Evolutionary conservation across 2,888 invertebrate genomes (phyloP).

Genomic region (Rhagonycha fulva): DNA sequence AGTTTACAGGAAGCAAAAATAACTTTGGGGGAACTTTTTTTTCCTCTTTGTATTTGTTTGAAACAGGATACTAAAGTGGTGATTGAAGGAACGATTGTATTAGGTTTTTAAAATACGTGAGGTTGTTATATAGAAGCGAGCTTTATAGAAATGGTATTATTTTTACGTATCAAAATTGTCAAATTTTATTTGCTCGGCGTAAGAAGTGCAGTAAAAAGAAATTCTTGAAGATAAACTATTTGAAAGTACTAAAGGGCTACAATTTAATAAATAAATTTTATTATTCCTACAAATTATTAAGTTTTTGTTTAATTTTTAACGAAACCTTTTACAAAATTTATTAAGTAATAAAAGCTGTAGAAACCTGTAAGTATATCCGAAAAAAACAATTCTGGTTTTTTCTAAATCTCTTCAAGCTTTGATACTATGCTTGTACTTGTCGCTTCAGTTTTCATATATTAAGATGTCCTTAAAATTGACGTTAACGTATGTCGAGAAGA

Average conservation of each 20-base stretch:
- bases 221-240: background rate
- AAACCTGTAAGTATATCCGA: constrained; percentile 19
- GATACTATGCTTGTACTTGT: constrained; percentile 44
- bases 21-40: background rate
- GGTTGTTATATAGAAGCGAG: background rate
- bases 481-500: constrained; percentile 45
- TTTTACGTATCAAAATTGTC: background rate
- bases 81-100: background rate
- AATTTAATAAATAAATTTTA: background rate
- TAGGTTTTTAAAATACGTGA: background rate
- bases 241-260: background rate
- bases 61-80: background rate
- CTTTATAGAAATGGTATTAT: background rate
- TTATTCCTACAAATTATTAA: too few relatives aligned
- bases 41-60: background rate
- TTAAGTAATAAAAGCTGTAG: too few relatives aligned
- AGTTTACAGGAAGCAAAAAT: background rate
- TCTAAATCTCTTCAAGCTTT: constrained; percentile 42
- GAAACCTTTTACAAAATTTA: too few relatives aligned
- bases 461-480: constrained; percentile 44
- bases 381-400: constrained; percentile 46
- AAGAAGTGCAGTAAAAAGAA: background rate
- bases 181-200: background rate
- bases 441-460: constrained; percentile 47
- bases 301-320: too few relatives aligned